Evolutionary conservation across 2,797 vertebrate species (phyloP), one percentile per base, ranked within the genome.

Genomic region (Sebastes steindachneri): DNA sequence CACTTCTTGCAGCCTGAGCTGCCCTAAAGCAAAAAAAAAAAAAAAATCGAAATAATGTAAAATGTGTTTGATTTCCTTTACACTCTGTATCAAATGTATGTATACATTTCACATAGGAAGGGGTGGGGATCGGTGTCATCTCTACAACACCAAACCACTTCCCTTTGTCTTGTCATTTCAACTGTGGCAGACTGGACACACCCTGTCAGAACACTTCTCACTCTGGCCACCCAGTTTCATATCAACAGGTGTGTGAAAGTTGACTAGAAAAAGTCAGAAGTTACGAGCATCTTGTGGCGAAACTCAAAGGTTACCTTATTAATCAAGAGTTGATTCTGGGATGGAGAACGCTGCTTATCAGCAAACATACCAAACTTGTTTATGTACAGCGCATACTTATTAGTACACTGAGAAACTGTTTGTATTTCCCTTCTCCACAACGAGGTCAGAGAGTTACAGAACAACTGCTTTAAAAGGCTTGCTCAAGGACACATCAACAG

Each of bases 401-500:
- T 21, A 63, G 25, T 4, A 21, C 15, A 19, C 48, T 37, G 51
- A 26, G 25, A 71, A 58, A 54, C 2, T 54, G 62, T 48, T 77
- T 26, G 48, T 68, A 77, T 68, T 67, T 80, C 28, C 37, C 3
- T 2, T 67, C 69, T 82, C 51, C 71, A 53, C 57, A 14, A 33
- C 19, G 1, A 71, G 63, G 67, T 71, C 65, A 68, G 28, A 45
- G 35, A 33, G 37, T 57, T 68, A 31, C 10, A 53, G 67, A 51
- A 64, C 51, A 21, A 70, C 21, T 31, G 73, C 45, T 77, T 85
- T 74, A 65, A 85, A 45, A 67, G 75, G 85, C 68, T 76, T 89
- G 75, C 86, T 78, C 82, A 82, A 87, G 82, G 84, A 84, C 75
- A 89, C 80, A 66, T 76, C 73, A 58, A 73, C 79, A 78, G 79